Evolutionary conservation across 2,888 invertebrate species (phyloP).

Genomic region (Argyra leucocephala): DNA sequence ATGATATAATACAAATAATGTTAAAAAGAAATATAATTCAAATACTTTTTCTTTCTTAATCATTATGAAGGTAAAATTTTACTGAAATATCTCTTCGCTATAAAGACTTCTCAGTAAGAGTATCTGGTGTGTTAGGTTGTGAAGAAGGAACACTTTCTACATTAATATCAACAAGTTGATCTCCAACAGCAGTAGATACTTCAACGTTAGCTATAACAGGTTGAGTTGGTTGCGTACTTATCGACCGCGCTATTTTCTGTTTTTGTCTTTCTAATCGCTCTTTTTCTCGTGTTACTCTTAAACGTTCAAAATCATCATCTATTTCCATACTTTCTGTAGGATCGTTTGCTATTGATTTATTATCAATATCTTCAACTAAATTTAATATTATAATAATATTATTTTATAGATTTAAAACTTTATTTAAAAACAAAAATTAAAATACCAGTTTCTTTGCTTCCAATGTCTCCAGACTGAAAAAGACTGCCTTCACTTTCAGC

Average conservation of each 20-base stretch:
- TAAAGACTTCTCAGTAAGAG: background rate
- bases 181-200: background rate
- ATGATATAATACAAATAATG: too few relatives aligned
- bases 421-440: background rate
- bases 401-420: background rate
- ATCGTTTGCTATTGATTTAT: slow-evolving; percentile 30
- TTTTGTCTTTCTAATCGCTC: slow-evolving; percentile 55
- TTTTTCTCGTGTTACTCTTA: slow-evolving; percentile 59
- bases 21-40: too few relatives aligned
- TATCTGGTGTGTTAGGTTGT: background rate
- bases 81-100: slow-evolving; percentile 6
- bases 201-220: slow-evolving; percentile 9
- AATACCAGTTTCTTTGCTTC: slow-evolving; percentile 39
- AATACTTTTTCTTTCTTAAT: background rate
- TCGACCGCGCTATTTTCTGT: slow-evolving; percentile 51
- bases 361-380: slow-evolving; percentile 38
- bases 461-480: slow-evolving; percentile 29
- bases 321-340: slow-evolving; percentile 28
- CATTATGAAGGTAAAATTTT: slow-evolving; percentile 4
- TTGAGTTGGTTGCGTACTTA: slow-evolving; percentile 32
- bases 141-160: slow-evolving; percentile 12
- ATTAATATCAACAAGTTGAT: background rate
- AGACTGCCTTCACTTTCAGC: slow-evolving; percentile 35
- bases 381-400: slow-evolving; percentile 1
- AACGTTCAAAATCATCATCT: slow-evolving; percentile 60